Conservation (phyloP, 1,140 invertebrate species). For the Bilobella aurantiaca region DNA sequence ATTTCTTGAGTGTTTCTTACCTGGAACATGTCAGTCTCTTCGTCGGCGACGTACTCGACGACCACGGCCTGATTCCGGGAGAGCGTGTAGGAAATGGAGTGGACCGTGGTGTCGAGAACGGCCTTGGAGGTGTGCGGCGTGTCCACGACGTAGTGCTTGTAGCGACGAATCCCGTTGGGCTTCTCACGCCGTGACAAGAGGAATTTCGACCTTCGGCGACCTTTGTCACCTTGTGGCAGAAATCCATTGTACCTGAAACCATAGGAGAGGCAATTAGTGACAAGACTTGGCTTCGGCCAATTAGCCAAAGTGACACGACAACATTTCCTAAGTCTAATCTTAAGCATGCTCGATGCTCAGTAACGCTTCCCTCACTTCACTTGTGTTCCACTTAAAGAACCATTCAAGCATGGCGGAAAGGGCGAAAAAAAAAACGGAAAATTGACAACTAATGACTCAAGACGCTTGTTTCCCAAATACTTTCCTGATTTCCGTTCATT, state of each 20-base stretch:
- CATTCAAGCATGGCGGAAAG: too few relatives aligned
- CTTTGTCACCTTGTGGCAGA: slow-evolving; percentile 80
- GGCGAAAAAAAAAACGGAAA: too few relatives aligned
- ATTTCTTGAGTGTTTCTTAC: slow-evolving; percentile 44
- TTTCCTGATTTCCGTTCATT: too few relatives aligned
- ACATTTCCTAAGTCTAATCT: not conserved
- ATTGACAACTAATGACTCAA: too few relatives aligned
- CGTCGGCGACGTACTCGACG: slow-evolving; percentile 89
- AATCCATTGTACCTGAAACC: slow-evolving; percentile 84
- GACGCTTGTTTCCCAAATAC: too few relatives aligned
- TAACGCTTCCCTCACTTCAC: too few relatives aligned
- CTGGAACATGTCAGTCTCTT: slow-evolving; percentile 97
- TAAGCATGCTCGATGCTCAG: too few relatives aligned
- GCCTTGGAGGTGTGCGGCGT: slow-evolving; percentile 61
- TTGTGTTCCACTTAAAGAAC: too few relatives aligned
- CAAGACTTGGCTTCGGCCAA: too few relatives aligned
- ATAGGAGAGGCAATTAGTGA: slow-evolving; percentile 17
- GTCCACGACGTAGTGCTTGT: slow-evolving; percentile 87
- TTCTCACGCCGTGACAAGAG: slow-evolving; percentile 68
- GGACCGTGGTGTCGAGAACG: slow-evolving; percentile 40
- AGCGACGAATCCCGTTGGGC: slow-evolving; percentile 86
- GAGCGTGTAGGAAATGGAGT: slow-evolving; percentile 94
- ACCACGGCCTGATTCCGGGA: slow-evolving; percentile 93
- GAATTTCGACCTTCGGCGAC: slow-evolving; percentile 70
- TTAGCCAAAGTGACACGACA: not conserved